Conservation (phyloP, 2,888 invertebrate species). For the Ischnura elegans region DNA sequence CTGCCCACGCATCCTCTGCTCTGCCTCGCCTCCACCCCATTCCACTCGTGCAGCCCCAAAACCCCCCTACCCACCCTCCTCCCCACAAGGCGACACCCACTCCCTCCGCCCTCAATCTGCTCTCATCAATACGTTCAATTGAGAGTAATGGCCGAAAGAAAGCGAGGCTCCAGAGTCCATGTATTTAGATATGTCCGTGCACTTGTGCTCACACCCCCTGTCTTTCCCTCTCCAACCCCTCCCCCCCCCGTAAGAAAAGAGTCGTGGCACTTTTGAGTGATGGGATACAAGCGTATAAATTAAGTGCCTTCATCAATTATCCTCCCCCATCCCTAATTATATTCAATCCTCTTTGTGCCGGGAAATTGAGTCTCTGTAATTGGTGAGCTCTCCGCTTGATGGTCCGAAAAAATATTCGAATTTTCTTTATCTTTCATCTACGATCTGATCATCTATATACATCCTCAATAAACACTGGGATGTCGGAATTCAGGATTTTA, state of each 20-base stretch:
- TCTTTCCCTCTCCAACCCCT: neutral
- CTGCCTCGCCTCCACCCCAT: neutral
- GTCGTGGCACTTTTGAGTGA: neutral
- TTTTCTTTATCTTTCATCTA: too few species aligned
- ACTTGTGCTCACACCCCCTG: too few species aligned
- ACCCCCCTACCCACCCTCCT: neutral
- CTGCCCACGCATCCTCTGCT: conserved; percentile 39
- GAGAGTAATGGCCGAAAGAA: conserved; percentile 65
- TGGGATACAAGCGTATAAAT: neutral
- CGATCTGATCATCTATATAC: too few species aligned
- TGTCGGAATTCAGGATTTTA: too few species aligned
- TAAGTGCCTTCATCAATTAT: neutral
- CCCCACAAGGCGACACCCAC: neutral
- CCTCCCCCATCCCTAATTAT: neutral
- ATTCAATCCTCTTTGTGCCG: neutral
- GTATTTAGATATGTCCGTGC: neutral
- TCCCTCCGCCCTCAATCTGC: conserved; percentile 54
- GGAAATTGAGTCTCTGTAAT: neutral
- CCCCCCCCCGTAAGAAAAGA: neutral
- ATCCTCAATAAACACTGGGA: too few species aligned
- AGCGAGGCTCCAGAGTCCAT: conserved; percentile 48
- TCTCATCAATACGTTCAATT: conserved; percentile 64
- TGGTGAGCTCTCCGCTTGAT: neutral
- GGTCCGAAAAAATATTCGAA: neutral
- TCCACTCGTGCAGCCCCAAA: neutral